Evolutionary conservation across 2,888 invertebrate species (phyloP).

Genomic region (Eilema sororculum): DNA sequence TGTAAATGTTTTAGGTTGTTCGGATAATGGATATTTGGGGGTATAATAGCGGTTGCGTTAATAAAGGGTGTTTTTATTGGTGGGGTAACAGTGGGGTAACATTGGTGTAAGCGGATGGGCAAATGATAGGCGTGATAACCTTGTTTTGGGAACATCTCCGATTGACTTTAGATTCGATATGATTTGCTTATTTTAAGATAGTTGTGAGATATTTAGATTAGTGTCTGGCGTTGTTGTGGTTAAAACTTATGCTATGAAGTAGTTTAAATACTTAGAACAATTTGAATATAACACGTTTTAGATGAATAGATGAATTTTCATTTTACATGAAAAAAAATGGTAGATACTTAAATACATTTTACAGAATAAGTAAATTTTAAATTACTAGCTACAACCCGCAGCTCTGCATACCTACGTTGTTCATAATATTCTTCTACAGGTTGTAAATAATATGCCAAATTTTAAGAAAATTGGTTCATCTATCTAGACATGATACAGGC

Average conservation of each 20-base stretch:
- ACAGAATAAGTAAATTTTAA: not conserved
- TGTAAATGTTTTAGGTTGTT: slow-evolving; percentile 48
- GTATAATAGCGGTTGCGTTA: slow-evolving; percentile 42
- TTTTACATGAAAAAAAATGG: no score
- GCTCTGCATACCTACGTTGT: no score
- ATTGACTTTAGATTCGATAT: not conserved
- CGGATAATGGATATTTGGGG: slow-evolving; percentile 47
- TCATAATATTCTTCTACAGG: no score
- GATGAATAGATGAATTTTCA: no score
- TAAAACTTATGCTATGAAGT: no score
- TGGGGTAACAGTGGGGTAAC: slow-evolving; percentile 11
- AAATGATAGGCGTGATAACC: slow-evolving; percentile 3
- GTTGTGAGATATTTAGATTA: not conserved
- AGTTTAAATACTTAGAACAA: no score
- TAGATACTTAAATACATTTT: not conserved
- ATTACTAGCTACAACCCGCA: no score
- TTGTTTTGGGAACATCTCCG: not conserved
- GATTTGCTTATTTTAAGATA: not conserved
- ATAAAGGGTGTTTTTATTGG: slow-evolving; percentile 35
- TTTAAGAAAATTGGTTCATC: not conserved
- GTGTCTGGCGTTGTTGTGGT: not conserved
- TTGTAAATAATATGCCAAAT: no score
- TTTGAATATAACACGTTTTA: no score
- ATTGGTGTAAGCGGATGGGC: slow-evolving; percentile 9
- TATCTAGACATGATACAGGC: not conserved